These are phyloP conservation scores for Oostethus manadensis DNA, from an alignment of 2,113 vertebrate genomes.

Conservation along the genomic window DNA sequence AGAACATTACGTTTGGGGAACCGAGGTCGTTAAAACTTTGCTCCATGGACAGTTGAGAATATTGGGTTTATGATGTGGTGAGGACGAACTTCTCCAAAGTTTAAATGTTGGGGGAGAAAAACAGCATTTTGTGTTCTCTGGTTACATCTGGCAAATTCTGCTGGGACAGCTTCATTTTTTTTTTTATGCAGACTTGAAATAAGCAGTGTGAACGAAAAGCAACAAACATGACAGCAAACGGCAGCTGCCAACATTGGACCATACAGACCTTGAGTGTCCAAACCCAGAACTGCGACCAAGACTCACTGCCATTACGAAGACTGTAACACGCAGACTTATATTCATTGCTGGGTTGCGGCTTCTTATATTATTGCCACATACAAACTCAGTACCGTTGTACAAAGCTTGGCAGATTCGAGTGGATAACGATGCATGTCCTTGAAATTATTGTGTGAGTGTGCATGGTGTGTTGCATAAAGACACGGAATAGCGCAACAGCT, in stretches of 20 bases:
- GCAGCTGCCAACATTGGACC: background rate
- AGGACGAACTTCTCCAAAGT: background rate
- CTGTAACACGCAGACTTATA: too few relatives aligned
- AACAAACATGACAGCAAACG: constrained; percentile 12
- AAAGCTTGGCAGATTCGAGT: too few relatives aligned
- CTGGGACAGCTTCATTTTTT: background rate
- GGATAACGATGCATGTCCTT: too few relatives aligned
- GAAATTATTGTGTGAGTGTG: too few relatives aligned
- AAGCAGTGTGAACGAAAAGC: background rate
- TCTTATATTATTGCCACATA: too few relatives aligned
- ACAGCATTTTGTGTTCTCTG: background rate
- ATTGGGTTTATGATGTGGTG: background rate
- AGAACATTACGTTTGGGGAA: background rate
- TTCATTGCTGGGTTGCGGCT: too few relatives aligned
- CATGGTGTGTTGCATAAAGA: too few relatives aligned
- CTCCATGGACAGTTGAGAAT: background rate
- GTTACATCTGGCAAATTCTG: background rate
- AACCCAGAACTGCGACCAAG: background rate
- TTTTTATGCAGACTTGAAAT: background rate
- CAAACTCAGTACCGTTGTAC: too few relatives aligned
- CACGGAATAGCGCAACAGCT: too few relatives aligned
- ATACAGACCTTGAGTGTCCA: background rate
- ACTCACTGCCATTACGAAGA: too few relatives aligned
- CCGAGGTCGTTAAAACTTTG: background rate
- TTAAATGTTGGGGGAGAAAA: background rate